Evolutionary conservation across 2,113 vertebrate species (phyloP).

Genomic region (Anas platyrhynchos): DNA sequence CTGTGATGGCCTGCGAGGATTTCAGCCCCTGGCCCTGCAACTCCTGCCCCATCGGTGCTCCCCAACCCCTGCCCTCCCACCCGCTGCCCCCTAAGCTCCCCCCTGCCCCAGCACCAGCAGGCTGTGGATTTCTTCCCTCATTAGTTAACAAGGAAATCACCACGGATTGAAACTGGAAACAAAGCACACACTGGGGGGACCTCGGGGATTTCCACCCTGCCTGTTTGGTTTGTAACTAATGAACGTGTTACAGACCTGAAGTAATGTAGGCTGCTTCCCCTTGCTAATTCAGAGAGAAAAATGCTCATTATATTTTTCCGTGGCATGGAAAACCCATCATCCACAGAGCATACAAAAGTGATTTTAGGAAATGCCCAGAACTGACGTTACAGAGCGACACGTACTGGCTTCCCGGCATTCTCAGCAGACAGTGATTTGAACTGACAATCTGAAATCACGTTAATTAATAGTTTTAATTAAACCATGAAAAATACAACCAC

Average conservation of each 20-base stretch:
- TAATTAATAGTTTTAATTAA: slow-evolving; percentile 55
- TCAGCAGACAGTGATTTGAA: background rate
- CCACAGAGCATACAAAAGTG: background rate
- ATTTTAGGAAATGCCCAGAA: background rate
- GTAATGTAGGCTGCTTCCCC: background rate
- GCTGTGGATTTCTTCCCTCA: background rate
- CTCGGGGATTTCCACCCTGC: background rate
- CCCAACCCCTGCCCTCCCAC: background rate
- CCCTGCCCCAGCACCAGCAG: background rate
- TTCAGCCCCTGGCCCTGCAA: background rate
- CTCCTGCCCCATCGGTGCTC: background rate
- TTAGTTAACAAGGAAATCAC: background rate
- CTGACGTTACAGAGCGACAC: background rate
- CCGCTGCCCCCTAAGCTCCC: background rate
- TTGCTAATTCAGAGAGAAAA: slow-evolving; percentile 2
- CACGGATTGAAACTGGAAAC: background rate
- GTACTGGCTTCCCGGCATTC: background rate
- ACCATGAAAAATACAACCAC: background rate
- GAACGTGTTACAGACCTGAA: background rate
- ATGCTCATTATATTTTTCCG: background rate
- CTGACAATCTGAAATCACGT: background rate
- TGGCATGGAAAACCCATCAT: background rate
- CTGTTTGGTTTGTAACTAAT: background rate
- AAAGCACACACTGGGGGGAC: background rate
- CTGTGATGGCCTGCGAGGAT: background rate